Base-by-base conservation (phyloP, 2,888 invertebrate species). In the Resseliella maxima region DNA sequence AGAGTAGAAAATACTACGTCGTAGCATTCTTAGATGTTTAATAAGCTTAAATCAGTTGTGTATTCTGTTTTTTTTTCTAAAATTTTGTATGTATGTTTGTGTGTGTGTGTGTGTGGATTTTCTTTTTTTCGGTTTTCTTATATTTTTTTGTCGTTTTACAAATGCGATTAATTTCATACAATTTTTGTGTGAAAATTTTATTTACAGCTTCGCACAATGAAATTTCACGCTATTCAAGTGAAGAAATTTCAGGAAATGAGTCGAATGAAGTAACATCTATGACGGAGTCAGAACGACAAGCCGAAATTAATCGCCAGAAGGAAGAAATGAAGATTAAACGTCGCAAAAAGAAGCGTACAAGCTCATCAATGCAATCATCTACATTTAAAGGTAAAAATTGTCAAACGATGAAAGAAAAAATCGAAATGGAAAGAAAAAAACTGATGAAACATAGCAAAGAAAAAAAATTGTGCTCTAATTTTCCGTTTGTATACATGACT, bases 311-410 rank as follows among this genome's bases (percentile, higher is more conserved):
- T 91, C 93, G 94, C 88, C 95, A 96, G 90, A 96, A 97, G 92
- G 97, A 97, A 90, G 96, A 96, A 92, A 96, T 96, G 90, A 95
- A 96, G 90, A 94, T 95, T 92, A 95, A 95, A 91, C 94, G 96
- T 89, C 95, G 96, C 90, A 96, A 95, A 93, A 96, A 96, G 94
- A 97, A 96, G 93, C 95, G 96, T 90, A 96, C 96, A 88, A 96
- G 96, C 90, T 95, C 95, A 90, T 96, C 96, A 88, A 93, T 97
- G 89, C 96, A 96, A 90, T 96, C 96, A 88, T 96, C 96, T 89
- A 96, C 96, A 91, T 97, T 97, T 93, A 96, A 96, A 94, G 96
- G 96, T 95, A 90, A 85, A 38, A n/a, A n/a, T n/a, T n/a, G n/a
- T n/a, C n/a, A n/a, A n/a, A n/a, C n/a, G n/a, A n/a, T n/a, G n/a